Percentiles rank a stretch among this genome's conserved stretches.
Evolutionary conservation across 1,140 invertebrate species (phyloP).

Genomic region (Cherax quadricarinatus): DNA sequence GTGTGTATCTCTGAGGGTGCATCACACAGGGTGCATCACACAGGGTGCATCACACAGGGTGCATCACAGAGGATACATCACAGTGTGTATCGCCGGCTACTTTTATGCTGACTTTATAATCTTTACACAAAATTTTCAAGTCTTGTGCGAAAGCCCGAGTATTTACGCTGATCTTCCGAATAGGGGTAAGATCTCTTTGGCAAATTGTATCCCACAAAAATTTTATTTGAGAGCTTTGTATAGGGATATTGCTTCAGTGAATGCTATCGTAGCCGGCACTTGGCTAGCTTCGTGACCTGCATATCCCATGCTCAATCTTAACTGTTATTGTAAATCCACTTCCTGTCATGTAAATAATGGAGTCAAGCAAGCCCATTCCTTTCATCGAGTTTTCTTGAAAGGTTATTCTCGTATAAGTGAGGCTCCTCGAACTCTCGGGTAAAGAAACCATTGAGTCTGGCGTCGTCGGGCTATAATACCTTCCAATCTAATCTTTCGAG

Average conservation of each 20-base stretch:
- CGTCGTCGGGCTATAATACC: neutral
- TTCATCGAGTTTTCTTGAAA: neutral
- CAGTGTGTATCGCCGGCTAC: too few species aligned
- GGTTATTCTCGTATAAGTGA: neutral
- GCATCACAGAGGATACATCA: too few species aligned
- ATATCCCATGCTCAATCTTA: conserved; percentile 45
- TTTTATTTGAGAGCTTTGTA: neutral
- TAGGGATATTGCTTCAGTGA: neutral
- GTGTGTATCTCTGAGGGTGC: too few species aligned
- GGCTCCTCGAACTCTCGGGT: neutral
- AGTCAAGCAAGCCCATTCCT: conserved; percentile 15
- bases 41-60: too few species aligned
- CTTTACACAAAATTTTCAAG: too few species aligned
- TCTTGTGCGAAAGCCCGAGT: too few species aligned
- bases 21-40: too few species aligned
- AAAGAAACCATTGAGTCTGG: neutral
- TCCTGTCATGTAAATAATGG: conserved; percentile 49
- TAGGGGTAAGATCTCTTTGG: too few species aligned
- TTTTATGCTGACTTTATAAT: too few species aligned
- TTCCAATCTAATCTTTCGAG: neutral
- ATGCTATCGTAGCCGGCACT: too few species aligned
- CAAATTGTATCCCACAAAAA: neutral
- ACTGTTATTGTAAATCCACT: conserved; percentile 37
- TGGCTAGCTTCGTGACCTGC: conserved; percentile 24
- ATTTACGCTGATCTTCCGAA: neutral